Evolutionary conservation across 2,797 vertebrate species (phyloP).

Genomic region (Neosalanx taihuensis): DNA sequence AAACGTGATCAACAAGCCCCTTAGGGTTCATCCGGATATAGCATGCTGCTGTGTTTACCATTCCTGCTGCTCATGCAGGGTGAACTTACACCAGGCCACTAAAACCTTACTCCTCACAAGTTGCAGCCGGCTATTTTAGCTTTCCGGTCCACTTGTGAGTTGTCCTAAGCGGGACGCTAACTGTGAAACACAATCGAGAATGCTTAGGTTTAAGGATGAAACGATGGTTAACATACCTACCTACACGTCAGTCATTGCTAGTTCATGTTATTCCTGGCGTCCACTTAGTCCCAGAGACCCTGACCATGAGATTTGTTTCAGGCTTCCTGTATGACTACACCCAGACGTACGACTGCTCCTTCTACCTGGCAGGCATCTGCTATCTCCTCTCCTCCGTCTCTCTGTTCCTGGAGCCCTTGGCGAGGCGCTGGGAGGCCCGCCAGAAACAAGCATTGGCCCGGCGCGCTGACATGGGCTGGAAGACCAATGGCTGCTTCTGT

Average conservation of each 20-base stretch:
- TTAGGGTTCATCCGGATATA: constrained; percentile 52
- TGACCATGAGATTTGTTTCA: constrained; percentile 44
- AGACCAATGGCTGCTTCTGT: constrained; percentile 70
- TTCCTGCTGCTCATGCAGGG: constrained; percentile 32
- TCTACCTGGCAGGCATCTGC: constrained; percentile 88
- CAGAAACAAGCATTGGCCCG: constrained; percentile 51
- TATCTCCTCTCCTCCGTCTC: constrained; percentile 86
- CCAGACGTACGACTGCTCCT: constrained; percentile 86
- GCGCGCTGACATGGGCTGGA: constrained; percentile 60
- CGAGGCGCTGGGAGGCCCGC: constrained; percentile 75
- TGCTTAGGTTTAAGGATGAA: not conserved
- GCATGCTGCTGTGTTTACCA: constrained; percentile 56
- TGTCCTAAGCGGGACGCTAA: not conserved
- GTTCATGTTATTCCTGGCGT: constrained; percentile 3
- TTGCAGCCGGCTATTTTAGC: constrained; percentile 12
- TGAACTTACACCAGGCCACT: constrained; percentile 21
- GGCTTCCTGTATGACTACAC: constrained; percentile 92
- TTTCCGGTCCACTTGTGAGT: constrained; percentile 3
- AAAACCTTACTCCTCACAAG: not conserved
- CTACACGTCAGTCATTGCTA: not conserved
- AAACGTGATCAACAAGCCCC: constrained; percentile 55
- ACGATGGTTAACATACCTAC: not conserved
- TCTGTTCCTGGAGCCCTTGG: constrained; percentile 85
- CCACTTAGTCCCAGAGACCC: no score
- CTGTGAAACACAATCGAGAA: not conserved